Percentiles rank a stretch among this genome's conserved stretches.
These are phyloP conservation scores for Chelidonichthys spinosus DNA, from an alignment of 2,797 vertebrate species.

Conservation along the genomic window DNA sequence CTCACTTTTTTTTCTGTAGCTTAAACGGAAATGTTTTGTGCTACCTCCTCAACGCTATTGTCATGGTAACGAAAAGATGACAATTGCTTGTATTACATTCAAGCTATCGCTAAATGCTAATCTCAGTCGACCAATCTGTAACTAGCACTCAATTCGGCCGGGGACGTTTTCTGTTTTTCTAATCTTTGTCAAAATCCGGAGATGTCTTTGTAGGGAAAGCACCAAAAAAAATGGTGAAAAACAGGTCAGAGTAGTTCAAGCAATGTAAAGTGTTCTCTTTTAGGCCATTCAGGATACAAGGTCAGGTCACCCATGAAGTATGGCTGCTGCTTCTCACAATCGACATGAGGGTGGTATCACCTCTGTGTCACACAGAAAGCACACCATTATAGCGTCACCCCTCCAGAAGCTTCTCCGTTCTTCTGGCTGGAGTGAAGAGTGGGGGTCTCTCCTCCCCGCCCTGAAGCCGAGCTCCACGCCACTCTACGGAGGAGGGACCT, in stretches of 20 bases:
- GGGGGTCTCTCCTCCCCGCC: conserved; percentile 42
- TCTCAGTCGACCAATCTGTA: conserved; percentile 42
- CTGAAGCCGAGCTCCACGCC: conserved; percentile 62
- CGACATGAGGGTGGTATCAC: conserved; percentile 68
- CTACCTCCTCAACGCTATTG: conserved; percentile 41
- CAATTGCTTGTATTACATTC: conserved; percentile 51
- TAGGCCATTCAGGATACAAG: conserved; percentile 61
- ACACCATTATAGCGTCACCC: conserved; percentile 69
- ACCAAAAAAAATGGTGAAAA: conserved; percentile 25
- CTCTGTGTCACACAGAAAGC: conserved; percentile 69
- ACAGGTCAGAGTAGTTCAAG: conserved; percentile 51
- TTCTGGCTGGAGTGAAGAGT: conserved; percentile 46
- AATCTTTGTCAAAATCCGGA: conserved; percentile 30
- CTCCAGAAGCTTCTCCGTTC: conserved; percentile 71
- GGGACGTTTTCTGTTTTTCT: conserved; percentile 27
- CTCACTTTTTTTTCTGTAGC: not conserved
- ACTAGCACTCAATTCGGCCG: conserved; percentile 29
- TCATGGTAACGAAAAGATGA: conserved; percentile 52
- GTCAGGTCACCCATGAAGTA: conserved; percentile 73
- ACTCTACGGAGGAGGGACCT: conserved; percentile 65
- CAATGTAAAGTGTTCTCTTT: conserved; percentile 65
- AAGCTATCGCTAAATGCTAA: conserved; percentile 44
- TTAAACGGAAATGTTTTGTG: conserved; percentile 27
- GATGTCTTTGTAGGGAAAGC: conserved; percentile 19
- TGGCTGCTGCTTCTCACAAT: conserved; percentile 63